Evolutionary conservation across 2,113 vertebrate species (phyloP).

Genomic region (Zapus hudsonius): DNA sequence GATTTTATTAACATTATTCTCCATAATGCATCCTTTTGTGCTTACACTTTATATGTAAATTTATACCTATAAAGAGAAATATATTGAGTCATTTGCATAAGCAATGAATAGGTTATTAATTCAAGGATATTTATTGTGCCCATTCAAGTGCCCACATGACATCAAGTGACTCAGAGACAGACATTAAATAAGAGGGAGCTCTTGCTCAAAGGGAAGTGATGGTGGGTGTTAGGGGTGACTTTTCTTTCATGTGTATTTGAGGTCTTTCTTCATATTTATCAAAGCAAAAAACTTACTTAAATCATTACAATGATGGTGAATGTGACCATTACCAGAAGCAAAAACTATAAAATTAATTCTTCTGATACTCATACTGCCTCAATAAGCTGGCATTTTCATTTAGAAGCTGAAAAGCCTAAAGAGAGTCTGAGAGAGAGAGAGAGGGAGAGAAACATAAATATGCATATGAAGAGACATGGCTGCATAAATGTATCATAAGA

Average conservation of each 20-base stretch:
- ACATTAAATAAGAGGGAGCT: background rate
- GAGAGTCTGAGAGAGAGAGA: background rate
- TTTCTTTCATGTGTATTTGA: background rate
- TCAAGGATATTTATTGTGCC: background rate
- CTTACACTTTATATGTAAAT: background rate
- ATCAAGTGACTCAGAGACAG: background rate
- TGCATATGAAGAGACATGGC: too few species aligned
- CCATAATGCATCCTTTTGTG: background rate
- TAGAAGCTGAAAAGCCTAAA: background rate
- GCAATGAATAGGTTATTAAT: background rate
- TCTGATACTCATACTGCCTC: background rate
- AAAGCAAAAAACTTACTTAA: slow-evolving; percentile 18
- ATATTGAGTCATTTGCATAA: background rate
- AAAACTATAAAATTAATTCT: background rate
- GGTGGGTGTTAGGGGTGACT: background rate
- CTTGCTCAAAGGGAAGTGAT: background rate
- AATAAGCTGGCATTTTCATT: background rate
- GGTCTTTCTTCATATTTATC: background rate
- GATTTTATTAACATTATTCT: background rate
- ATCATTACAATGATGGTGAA: background rate
- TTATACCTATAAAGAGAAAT: background rate
- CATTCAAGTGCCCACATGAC: background rate
- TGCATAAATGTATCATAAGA: background rate
- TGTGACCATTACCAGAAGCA: background rate
- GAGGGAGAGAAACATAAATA: too few species aligned